Conservation (phyloP, 2,797 vertebrate species). For the Knipowitschia caucasica region DNA sequence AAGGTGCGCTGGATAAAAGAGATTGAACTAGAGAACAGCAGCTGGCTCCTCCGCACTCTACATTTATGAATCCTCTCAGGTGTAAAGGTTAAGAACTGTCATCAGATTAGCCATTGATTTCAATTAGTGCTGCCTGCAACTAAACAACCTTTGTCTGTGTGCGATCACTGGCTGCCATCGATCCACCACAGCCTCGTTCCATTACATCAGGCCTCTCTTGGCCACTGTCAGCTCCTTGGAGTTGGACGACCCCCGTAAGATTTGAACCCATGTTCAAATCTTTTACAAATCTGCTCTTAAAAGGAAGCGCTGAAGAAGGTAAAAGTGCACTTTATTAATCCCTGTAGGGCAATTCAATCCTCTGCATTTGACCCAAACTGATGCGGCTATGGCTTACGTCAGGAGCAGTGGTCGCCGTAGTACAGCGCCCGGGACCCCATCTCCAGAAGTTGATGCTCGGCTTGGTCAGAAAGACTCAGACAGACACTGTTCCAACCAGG, state of each 20-base stretch:
- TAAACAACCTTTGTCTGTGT: conserved; percentile 80
- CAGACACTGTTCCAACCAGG: too few species aligned
- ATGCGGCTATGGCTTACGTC: too few species aligned
- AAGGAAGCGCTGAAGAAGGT: too few species aligned
- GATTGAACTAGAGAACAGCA: conserved; percentile 37
- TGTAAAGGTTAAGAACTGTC: conserved; percentile 73
- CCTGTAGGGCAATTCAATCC: too few species aligned
- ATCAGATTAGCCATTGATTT: conserved; percentile 85
- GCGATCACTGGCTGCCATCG: conserved; percentile 74
- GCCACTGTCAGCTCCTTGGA: conserved; percentile 50
- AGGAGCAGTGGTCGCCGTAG: too few species aligned
- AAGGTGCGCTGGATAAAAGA: conserved; percentile 28
- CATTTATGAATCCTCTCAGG: conserved; percentile 71
- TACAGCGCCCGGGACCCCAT: too few species aligned
- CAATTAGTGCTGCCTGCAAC: conserved; percentile 75
- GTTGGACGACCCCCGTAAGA: conserved; percentile 18
- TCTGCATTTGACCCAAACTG: too few species aligned
- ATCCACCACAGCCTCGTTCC: conserved; percentile 68
- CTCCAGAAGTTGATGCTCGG: too few species aligned
- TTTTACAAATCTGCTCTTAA: too few species aligned
- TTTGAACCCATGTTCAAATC: too few species aligned
- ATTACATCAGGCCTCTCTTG: conserved; percentile 72
- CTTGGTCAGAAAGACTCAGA: too few species aligned
- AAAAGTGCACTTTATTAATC: too few species aligned
- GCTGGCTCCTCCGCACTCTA: conserved; percentile 42